These are phyloP conservation scores for Cyclophora punctaria DNA, from an alignment of 2,888 invertebrate genomes.

Conservation along the genomic window DNA sequence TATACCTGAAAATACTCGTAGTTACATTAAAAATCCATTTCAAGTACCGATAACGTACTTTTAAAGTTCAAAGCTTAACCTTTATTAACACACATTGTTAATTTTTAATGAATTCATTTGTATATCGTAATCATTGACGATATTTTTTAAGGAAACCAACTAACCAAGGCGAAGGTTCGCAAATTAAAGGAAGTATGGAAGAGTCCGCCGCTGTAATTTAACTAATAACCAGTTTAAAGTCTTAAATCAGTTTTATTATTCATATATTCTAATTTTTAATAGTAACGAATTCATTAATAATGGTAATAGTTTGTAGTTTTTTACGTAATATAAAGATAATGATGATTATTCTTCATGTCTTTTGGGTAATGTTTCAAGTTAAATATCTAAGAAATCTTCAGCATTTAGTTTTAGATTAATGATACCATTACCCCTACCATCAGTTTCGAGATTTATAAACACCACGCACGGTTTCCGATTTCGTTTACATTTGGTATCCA, in stretches of 20 bases:
- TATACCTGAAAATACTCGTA: too few relatives aligned
- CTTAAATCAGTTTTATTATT: slow-evolving; percentile 11
- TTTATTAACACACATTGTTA: too few relatives aligned
- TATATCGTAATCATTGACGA: slow-evolving; percentile 12
- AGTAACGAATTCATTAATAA: neutral
- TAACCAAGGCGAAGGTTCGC: slow-evolving; percentile 28
- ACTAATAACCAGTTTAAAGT: slow-evolving; percentile 25
- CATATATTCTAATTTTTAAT: slow-evolving; percentile 4
- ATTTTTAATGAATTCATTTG: too few relatives aligned
- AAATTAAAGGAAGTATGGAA: slow-evolving; percentile 37
- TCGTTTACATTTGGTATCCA: slow-evolving; percentile 22
- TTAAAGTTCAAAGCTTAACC: too few relatives aligned
- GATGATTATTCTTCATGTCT: too few relatives aligned
- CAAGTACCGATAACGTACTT: too few relatives aligned
- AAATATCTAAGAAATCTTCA: too few relatives aligned
- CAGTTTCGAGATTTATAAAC: slow-evolving; percentile 3
- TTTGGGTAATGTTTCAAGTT: too few relatives aligned
- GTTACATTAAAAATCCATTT: too few relatives aligned
- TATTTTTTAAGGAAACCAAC: slow-evolving; percentile 29
- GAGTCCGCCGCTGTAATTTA: slow-evolving; percentile 24
- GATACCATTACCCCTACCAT: slow-evolving; percentile 12
- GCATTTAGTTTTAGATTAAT: too few relatives aligned
- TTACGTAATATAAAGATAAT: too few relatives aligned
- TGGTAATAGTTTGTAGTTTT: neutral
- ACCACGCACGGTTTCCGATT: slow-evolving; percentile 23